Percentiles rank a stretch among this genome's conserved stretches.
These are phyloP conservation scores for Rhagonycha fulva DNA, from an alignment of 2,888 invertebrate species.

Conservation along the genomic window DNA sequence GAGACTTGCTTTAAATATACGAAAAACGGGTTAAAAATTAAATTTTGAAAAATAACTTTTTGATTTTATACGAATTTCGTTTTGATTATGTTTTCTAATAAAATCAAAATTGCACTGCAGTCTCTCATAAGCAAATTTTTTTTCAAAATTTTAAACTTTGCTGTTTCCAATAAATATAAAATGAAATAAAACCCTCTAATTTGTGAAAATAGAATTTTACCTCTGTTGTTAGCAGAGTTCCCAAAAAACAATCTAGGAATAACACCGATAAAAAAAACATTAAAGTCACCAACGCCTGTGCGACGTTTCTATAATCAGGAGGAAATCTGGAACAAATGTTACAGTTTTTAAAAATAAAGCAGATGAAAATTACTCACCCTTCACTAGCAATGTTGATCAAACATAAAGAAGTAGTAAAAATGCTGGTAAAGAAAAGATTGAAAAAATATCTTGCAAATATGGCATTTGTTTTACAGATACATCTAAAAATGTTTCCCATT, in stretches of 20 bases:
- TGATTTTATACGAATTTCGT: too few relatives aligned
- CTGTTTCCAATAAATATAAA: too few relatives aligned
- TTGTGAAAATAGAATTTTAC: not conserved
- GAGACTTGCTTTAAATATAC: too few relatives aligned
- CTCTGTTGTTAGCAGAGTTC: not conserved
- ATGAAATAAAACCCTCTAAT: too few relatives aligned
- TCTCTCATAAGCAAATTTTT: too few relatives aligned
- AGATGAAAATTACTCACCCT: not conserved
- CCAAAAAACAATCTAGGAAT: not conserved
- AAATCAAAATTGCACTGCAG: too few relatives aligned
- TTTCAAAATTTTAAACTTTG: not conserved
- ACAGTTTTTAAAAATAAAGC: not conserved
- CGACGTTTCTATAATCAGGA: not conserved
- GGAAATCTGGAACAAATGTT: not conserved
- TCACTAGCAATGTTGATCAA: not conserved
- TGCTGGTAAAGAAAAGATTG: not conserved
- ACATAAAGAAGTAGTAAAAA: not conserved
- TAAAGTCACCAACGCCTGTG: not conserved
- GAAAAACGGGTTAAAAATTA: too few relatives aligned
- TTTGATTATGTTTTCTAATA: too few relatives aligned
- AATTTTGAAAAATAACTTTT: too few relatives aligned
- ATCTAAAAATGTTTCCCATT: not conserved
- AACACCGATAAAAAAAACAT: not conserved
- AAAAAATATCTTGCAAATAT: not conserved
- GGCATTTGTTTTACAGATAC: not conserved